Conservation (phyloP, 2,113 vertebrate species). For the Lynx canadensis region DNA sequence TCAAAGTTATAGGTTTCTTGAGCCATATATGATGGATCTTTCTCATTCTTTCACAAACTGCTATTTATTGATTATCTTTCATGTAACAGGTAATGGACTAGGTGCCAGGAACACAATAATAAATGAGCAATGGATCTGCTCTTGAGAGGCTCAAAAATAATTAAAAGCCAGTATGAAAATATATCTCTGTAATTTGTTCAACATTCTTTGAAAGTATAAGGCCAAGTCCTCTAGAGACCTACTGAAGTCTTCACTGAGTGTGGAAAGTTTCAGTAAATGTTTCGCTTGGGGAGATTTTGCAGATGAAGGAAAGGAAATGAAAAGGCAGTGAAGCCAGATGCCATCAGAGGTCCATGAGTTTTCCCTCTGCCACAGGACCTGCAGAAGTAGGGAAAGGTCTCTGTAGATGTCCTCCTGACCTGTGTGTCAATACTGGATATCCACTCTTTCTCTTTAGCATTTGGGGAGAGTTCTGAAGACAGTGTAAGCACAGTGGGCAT, state of each 20-base stretch:
- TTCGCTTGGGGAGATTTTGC: background rate
- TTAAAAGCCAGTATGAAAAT: slow-evolving; percentile 53
- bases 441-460: background rate
- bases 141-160: slow-evolving; percentile 44
- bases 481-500: rapidly evolving
- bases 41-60: slow-evolving; percentile 43
- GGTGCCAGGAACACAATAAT: slow-evolving; percentile 50
- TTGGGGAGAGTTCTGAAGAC: background rate
- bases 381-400: background rate
- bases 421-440: background rate
- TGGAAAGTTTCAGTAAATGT: background rate
- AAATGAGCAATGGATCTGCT: slow-evolving; percentile 39
- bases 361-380: background rate
- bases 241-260: background rate
- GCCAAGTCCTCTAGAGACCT: background rate
- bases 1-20: background rate
- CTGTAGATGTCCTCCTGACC: background rate
- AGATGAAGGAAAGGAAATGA: background rate
- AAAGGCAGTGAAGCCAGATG: background rate
- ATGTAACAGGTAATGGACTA: slow-evolving; percentile 37
- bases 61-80: slow-evolving; percentile 69
- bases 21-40: slow-evolving; percentile 9
- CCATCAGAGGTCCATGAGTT: too few relatives aligned
- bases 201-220: background rate
- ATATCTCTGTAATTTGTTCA: background rate